phyloP scores from a whole-genome alignment of 2,888 invertebrate species.

The Brachyptera risi region DNA sequence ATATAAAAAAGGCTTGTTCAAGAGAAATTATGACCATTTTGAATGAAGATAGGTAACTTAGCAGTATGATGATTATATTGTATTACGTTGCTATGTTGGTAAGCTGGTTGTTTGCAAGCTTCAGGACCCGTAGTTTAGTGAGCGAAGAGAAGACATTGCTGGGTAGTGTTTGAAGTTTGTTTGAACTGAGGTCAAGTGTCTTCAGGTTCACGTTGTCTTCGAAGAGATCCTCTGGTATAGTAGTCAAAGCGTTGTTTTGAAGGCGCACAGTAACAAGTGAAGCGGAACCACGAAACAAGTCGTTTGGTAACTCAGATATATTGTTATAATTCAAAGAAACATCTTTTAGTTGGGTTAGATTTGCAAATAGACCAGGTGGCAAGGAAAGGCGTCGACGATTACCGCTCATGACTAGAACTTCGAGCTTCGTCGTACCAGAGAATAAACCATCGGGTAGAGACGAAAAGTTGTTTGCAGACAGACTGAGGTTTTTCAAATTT shows the following conservation, averaged over 20 bases:
- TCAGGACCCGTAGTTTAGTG: slow-evolving; percentile 53
- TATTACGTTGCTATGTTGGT: slow-evolving; percentile 55
- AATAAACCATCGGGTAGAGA: slow-evolving; percentile 59
- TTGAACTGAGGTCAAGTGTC: slow-evolving; percentile 61
- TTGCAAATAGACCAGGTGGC: slow-evolving; percentile 57
- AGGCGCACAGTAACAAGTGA: slow-evolving; percentile 58
- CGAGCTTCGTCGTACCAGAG: slow-evolving; percentile 51
- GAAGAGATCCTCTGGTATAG: slow-evolving; percentile 59
- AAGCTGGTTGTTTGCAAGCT: slow-evolving; percentile 62
- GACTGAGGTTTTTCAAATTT: slow-evolving; percentile 59
- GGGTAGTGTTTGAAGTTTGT: slow-evolving; percentile 56
- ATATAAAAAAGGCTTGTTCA: no score
- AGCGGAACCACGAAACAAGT: slow-evolving; percentile 58
- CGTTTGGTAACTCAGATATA: slow-evolving; percentile 54
- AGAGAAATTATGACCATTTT: no score
- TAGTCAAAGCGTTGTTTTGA: slow-evolving; percentile 50
- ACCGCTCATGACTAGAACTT: slow-evolving; percentile 34
- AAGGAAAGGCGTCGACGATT: slow-evolving; percentile 51
- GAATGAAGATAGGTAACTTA: no score
- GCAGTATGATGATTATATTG: no score
- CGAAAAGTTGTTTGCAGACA: slow-evolving; percentile 63
- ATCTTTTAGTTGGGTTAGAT: slow-evolving; percentile 50
- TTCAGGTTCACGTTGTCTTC: slow-evolving; percentile 58
- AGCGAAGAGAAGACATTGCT: slow-evolving; percentile 56
- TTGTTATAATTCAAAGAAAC: slow-evolving; percentile 57